Evolutionary conservation across 1,140 invertebrate species (phyloP).

Genomic region (Heliconius melpomene): DNA sequence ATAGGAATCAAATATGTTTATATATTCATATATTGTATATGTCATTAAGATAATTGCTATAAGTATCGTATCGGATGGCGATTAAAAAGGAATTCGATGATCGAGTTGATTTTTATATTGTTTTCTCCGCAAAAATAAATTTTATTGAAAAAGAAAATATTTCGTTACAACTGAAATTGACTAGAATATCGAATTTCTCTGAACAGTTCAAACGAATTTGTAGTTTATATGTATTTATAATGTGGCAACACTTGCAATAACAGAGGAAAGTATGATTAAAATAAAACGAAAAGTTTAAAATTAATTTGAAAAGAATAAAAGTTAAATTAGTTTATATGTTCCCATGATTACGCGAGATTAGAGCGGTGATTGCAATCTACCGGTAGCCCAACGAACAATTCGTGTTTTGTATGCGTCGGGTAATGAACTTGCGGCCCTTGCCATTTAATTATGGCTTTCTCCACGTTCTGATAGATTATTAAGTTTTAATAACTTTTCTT

Average conservation of each 20-base stretch:
- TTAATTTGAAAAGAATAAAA: conserved; percentile 2
- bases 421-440: conserved; percentile 34
- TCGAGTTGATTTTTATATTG: background rate
- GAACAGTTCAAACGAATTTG: conserved; percentile 32
- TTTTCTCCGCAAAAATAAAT: background rate
- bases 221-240: conserved; percentile 32
- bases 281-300: background rate
- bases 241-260: conserved; percentile 32
- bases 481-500: conserved; percentile 28
- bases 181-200: conserved; percentile 32
- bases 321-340: conserved; percentile 10
- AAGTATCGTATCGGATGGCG: conserved; percentile 21
- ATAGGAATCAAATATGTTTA: conserved; percentile 38
- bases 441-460: conserved; percentile 36
- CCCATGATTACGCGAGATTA: conserved; percentile 28
- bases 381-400: conserved; percentile 25
- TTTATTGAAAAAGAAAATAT: background rate
- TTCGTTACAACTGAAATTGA: background rate
- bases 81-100: conserved; percentile 22
- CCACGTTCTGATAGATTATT: conserved; percentile 35
- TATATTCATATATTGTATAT: conserved; percentile 22
- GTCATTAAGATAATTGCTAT: conserved; percentile 29
- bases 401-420: conserved; percentile 28
- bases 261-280: background rate
- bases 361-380: conserved; percentile 31